These are phyloP conservation scores for Coregonus ussuriensis DNA, from an alignment of 2,797 vertebrate genomes.

Conservation along the genomic window DNA sequence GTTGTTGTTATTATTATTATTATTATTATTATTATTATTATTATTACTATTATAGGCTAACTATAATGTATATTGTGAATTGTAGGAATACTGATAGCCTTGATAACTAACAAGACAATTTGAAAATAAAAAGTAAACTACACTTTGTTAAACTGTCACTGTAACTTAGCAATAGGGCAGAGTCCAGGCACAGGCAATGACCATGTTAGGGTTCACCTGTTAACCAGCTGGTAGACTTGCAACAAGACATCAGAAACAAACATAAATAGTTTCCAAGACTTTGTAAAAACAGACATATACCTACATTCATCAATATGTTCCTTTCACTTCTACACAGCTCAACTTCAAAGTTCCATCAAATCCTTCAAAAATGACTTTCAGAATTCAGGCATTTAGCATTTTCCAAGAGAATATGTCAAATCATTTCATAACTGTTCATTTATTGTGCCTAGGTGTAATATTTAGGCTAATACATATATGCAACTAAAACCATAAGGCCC, in stretches of 20 bases:
- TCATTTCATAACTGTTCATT: background rate
- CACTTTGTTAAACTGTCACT: background rate
- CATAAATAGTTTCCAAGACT: background rate
- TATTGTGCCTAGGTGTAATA: background rate
- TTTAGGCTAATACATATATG: constrained; percentile 13
- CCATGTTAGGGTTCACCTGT: background rate
- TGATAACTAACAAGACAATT: background rate
- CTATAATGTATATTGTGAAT: background rate
- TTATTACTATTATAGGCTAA: background rate
- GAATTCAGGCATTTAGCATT: background rate
- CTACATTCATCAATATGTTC: background rate
- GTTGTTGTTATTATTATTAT: background rate
- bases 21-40: background rate
- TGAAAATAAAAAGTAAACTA: background rate
- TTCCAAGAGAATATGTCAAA: background rate
- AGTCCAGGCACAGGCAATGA: background rate
- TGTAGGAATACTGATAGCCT: background rate
- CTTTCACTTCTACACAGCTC: background rate
- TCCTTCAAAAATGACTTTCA: background rate
- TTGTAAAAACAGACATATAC: background rate
- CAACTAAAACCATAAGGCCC: constrained; percentile 47
- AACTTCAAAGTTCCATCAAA: background rate
- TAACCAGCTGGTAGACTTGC: constrained; percentile 1
- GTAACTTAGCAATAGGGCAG: background rate
- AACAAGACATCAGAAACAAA: background rate